Percentiles rank a stretch among this genome's conserved stretches.
phyloP scores from a whole-genome alignment of 2,797 vertebrate genomes.

The Poecile montanus region DNA sequence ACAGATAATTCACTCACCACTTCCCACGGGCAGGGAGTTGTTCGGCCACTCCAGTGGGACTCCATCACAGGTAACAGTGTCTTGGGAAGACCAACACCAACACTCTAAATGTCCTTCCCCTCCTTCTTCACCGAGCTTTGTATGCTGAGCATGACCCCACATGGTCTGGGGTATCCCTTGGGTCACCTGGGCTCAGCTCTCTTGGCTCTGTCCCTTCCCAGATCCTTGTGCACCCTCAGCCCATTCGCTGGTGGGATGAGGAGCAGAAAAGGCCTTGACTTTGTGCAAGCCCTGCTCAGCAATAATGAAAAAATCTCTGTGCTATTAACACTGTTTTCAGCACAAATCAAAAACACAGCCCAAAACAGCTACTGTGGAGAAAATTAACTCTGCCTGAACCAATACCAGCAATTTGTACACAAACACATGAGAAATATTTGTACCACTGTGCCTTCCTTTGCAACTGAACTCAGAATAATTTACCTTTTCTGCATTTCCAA shows the following conservation, averaged over 20 bases:
- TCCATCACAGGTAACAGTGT: no score
- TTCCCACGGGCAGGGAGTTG: neutral
- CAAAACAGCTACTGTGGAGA: neutral
- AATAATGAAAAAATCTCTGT: neutral
- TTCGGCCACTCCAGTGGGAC: neutral
- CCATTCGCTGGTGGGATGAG: neutral
- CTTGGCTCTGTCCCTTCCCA: neutral
- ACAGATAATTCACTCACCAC: neutral
- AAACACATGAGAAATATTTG: fast-evolving
- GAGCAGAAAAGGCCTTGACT: neutral
- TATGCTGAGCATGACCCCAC: neutral
- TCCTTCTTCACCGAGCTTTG: neutral
- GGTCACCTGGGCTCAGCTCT: neutral
- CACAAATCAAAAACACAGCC: neutral
- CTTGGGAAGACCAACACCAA: neutral
- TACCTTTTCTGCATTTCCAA: neutral
- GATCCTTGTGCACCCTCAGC: no score
- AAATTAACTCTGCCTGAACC: neutral
- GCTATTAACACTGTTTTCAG: neutral
- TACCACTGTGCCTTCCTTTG: neutral
- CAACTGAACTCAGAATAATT: neutral
- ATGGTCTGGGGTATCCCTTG: neutral
- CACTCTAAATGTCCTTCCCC: neutral
- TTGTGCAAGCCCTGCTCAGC: neutral
- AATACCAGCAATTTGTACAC: neutral